A percentile compares a stretch with the other conserved stretches of the same genome.
phyloP scores from a whole-genome alignment of 2,113 vertebrate genomes.

The Vicugna pacos region DNA sequence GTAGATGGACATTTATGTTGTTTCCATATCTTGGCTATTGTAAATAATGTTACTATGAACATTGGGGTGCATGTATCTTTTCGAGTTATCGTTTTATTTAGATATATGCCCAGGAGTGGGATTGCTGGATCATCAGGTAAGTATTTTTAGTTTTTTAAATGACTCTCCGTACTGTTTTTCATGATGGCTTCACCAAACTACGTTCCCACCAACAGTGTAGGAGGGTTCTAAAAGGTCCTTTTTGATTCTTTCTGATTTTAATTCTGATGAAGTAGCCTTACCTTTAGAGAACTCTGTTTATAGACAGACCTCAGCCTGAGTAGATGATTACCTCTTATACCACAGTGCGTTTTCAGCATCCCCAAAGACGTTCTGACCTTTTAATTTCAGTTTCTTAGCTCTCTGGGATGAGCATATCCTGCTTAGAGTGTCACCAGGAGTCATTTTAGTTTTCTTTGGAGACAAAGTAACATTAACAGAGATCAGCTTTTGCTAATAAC shows the following conservation, averaged over 20 bases:
- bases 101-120: no score
- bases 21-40: no score
- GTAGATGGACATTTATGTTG: no score
- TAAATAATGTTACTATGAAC: no score
- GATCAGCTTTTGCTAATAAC: constrained; percentile 38
- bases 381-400: constrained; percentile 14
- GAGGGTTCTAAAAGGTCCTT: not conserved
- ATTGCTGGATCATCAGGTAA: no score
- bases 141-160: no score
- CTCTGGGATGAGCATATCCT: not conserved
- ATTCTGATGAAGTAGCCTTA: not conserved
- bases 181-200: no score
- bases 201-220: no score
- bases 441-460: constrained; percentile 42
- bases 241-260: not conserved
- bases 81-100: no score
- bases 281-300: not conserved
- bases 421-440: not conserved
- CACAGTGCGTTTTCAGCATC: not conserved
- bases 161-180: no score
- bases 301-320: not conserved
- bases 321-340: not conserved
- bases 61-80: no score
- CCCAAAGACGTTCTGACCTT: constrained; percentile 46
- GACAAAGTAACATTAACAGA: constrained; percentile 54